Base-by-base conservation (phyloP, 2,888 invertebrate genomes). In the Sarcophaga subvicina region DNA sequence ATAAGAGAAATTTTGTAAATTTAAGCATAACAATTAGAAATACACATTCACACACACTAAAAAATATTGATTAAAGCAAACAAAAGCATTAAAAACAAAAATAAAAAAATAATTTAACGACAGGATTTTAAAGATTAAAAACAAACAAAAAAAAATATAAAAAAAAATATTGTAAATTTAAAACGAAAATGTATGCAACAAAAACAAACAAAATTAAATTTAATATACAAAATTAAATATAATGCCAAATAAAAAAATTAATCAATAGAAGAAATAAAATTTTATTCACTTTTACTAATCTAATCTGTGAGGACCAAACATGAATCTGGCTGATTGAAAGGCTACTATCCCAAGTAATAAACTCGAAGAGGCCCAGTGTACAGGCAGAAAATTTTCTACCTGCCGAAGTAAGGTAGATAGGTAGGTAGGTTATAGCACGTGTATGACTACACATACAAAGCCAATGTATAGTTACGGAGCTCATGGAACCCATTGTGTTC, bases 231-330 rank as follows among this genome's bases (percentile, higher is more conserved):
- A 54, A 70, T 71, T 76, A 66, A 82, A 62, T 82, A 83, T 75
- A 83, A 79, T 79, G 83, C 83, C 83, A 79, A 83, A 83, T 71
- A 77, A 83, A 79, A 83, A 4, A 67, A 69, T 73, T 37, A 80
- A 12, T 49, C 47, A 20, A 20, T 66, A 27, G 11, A 25, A 66
- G 37, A 37, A 37, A 37, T 8, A 37, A 27, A 66, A 66, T 66
- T 27, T 37, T 25, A 8, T 37, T 14, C 17, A 64, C 3, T 64
- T 64, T 3, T 12, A 12, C 8, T 37, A 37, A 37, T 1, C 22
- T 22, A 37, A 37, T 37, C 37, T 37, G 37, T 37, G 37, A 10
- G 37, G 10, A 37, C 37, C 10, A 37, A 2, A 37, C 37, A 10
- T 37, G 37, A 37, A 37, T 10, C 37, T 10, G 8, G 10, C 3